A percentile compares a stretch with the other conserved stretches of the same genome.
Evolutionary conservation across 1,140 invertebrate species (phyloP).

Genomic region (Ridgeia piscesae): DNA sequence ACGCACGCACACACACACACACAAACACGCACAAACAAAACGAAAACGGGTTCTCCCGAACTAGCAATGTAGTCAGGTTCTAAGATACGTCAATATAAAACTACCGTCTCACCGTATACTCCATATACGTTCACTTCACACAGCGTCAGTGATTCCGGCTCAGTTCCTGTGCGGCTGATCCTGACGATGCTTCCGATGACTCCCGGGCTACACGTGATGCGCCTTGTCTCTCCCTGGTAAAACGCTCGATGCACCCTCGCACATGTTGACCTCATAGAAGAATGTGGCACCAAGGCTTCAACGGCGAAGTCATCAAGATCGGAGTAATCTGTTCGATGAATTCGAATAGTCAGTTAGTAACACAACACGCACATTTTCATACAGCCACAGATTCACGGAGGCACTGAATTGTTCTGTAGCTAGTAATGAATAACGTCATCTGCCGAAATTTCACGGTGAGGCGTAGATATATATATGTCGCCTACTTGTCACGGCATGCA

Average conservation of each 20-base stretch:
- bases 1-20: too few relatives aligned
- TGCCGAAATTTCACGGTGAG: too few relatives aligned
- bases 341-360: too few relatives aligned
- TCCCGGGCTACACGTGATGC: not conserved
- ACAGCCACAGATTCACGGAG: too few relatives aligned
- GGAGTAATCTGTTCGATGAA: not conserved
- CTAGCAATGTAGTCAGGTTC: too few relatives aligned
- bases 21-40: too few relatives aligned
- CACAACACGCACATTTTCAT: too few relatives aligned
- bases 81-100: not conserved
- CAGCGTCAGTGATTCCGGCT: not conserved
- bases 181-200: slow-evolving; percentile 12
- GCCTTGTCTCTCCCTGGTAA: not conserved
- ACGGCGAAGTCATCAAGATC: not conserved
- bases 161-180: slow-evolving; percentile 10
- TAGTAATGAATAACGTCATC: too few relatives aligned
- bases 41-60: too few relatives aligned
- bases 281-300: not conserved
- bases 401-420: too few relatives aligned
- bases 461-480: too few relatives aligned
- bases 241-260: not conserved
- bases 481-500: too few relatives aligned
- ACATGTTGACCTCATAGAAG: not conserved
- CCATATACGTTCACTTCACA: slow-evolving; percentile 17
- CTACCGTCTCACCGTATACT: not conserved